Evolutionary conservation across 2,113 vertebrate species (phyloP), one percentile per base, ranked within the genome.

Genomic region (Nothoprocta pentlandii): DNA sequence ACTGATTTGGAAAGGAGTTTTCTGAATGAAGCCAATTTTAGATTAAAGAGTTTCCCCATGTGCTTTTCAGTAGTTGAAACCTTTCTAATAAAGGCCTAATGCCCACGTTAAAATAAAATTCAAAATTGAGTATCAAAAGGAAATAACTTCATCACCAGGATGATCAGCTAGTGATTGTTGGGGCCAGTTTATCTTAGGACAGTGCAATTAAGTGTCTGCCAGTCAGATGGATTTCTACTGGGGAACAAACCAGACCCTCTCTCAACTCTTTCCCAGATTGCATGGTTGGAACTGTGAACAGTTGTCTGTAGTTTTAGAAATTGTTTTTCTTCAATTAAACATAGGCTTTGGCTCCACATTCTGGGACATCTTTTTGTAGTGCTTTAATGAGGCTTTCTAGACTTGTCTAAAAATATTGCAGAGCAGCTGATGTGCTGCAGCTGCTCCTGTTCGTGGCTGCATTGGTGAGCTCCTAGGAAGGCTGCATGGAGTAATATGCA

Each of bases 301-400:
- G 66, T 34, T 66, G 25, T 30, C 47, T 62, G 5, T 39, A 3
- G 0, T 73, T 91, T 59, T 67, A 80, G 67, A 54, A 15, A 16
- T 8, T 11, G 14, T 22, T 41, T 23, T 58, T 89, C 19, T 77
- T 61, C 42, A 11, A 4, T 10, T 22, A 77, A 56, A 5, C 21
- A 12, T 76, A 49, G 39, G 42, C 59, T 61, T 64, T 46, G 64
- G 36, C 16, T 76, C 47, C 47, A 1, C n/a, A 41, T 20, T 82
- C 16, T 1, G 1, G 71, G 32, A 30, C 12, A 16, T 61, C n/a
- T 80, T 49, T 22, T 25, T 77, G 54, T 32, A 0, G 0, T 22
- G 8, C 89, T 77, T 69, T 49, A 62, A 74, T 10, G 6, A 77
- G 12, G 7, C 17, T 54, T 69, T 85, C n/a, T 54, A 19, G 59